A percentile compares a stretch with the other conserved stretches of the same genome.
Evolutionary conservation across 1,140 invertebrate genomes (phyloP).

Genomic region (Aphidius gifuensis): DNA sequence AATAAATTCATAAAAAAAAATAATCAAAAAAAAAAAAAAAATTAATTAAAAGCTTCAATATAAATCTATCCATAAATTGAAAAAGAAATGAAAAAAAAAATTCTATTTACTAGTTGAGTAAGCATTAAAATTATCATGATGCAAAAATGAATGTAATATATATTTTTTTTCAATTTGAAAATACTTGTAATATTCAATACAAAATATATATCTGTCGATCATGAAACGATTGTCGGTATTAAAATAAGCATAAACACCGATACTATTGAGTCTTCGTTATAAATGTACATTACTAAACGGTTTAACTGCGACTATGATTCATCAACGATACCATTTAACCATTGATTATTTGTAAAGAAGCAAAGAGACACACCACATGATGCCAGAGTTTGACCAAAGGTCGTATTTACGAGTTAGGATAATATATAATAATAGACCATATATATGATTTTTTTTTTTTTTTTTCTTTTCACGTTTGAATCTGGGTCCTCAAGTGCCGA

Average conservation of each 20-base stretch:
- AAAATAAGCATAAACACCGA: constrained; percentile 8
- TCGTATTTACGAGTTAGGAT: constrained; percentile 9
- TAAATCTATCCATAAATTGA: too few relatives aligned
- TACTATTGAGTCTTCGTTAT: constrained; percentile 14
- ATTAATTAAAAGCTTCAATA: too few relatives aligned
- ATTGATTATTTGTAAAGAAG: not conserved
- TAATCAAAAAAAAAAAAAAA: too few relatives aligned
- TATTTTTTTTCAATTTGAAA: too few relatives aligned
- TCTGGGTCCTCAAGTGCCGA: not conserved
- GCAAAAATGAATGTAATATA: not conserved
- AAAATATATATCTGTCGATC: not conserved
- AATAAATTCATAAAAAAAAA: not conserved
- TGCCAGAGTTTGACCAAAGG: not conserved
- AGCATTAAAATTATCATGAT: too few relatives aligned
- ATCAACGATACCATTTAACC: not conserved
- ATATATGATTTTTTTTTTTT: too few relatives aligned
- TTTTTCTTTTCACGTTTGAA: too few relatives aligned
- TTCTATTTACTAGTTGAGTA: too few relatives aligned
- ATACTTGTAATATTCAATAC: not conserved
- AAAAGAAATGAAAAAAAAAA: not conserved
- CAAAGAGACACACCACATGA: too few relatives aligned
- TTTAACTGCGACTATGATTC: constrained; percentile 19
- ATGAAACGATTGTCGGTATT: constrained; percentile 7
- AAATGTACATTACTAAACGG: constrained; percentile 22
- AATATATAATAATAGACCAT: not conserved